Evolutionary conservation across 2,888 invertebrate genomes (phyloP).

Genomic region (Nasonovia ribisnigri): DNA sequence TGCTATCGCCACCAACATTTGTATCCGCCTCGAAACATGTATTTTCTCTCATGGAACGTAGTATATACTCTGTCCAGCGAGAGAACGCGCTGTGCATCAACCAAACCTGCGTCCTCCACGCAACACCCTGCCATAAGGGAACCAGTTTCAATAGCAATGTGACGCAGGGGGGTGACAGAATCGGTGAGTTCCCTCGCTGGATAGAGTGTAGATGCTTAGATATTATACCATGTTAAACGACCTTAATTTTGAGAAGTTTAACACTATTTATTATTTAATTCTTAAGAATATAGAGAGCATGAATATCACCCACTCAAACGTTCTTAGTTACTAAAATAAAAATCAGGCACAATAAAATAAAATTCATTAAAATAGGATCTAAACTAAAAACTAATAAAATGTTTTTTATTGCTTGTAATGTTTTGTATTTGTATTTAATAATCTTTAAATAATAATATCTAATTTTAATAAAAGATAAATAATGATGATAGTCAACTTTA

Average conservation of each 20-base stretch:
- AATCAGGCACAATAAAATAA: not conserved
- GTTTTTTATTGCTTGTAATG: not conserved
- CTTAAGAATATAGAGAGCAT: not conserved
- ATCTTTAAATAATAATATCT: not conserved
- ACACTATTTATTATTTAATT: not conserved
- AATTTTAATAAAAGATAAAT: not conserved
- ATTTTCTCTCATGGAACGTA: too few species aligned
- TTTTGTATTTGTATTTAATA: not conserved
- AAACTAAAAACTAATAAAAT: not conserved
- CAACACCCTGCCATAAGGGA: too few species aligned
- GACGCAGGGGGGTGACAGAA: too few species aligned
- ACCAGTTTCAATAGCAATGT: too few species aligned
- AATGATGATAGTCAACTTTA: not conserved
- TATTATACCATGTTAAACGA: not conserved
- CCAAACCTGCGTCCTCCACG: too few species aligned
- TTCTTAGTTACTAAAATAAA: not conserved
- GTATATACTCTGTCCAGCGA: too few species aligned
- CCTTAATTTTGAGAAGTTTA: not conserved
- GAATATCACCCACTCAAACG: not conserved
- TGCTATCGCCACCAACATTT: too few species aligned
- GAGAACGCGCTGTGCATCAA: too few species aligned
- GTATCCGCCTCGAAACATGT: too few species aligned
- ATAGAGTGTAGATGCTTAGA: too few species aligned
- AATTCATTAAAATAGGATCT: not conserved
- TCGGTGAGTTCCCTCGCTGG: too few species aligned